Base-by-base conservation (phyloP, 2,888 invertebrate species). In the Temnothorax ravouxi region DNA sequence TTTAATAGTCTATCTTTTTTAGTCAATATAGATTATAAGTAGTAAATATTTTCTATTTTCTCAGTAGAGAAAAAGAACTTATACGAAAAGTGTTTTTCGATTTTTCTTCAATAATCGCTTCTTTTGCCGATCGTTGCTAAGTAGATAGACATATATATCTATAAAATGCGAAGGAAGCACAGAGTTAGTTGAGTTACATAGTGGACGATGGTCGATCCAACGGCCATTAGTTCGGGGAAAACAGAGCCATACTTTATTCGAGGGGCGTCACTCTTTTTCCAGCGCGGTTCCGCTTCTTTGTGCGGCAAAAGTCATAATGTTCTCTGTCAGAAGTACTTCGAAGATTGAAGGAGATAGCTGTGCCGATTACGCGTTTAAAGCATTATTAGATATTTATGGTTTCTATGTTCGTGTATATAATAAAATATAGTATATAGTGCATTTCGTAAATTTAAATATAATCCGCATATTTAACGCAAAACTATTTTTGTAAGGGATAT, bases 211-310 rank as follows among this genome's bases (percentile, higher is more conserved):
- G 92, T 91, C 92, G 93, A 94, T 94, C 92, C 93, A 91, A 91
- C 93, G 93, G 93, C 94, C 94, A 94, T 94, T 94, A 94, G 93
- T 93, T 91, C 90, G 91, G 93, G 91, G 94, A 94, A 94, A 94
- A 94, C 94, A 94, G 94, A 94, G 92, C 93, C 91, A 94, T 94
- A 94, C 94, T 94, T 94, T 94, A 94, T 92, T 93, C 91, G 90
- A 89, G 89, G 92, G 93, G 93, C 94, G 93, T 94, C 93, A 92
- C 93, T 93, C 92, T 93, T 93, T 91, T 91, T 91, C 93, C 92
- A 91, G 91, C 91, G 91, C 88, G 88, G 90, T 93, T 93, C 93
- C 92, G 91, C 89, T 93, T 91, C 92, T 94, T 94, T 93, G 88
- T 93, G 84, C 84, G 52, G 82, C 54, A 72, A 85, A 84, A 76